phyloP scores from a whole-genome alignment of 2,113 vertebrate species.

The Oreotrochilus melanogaster region DNA sequence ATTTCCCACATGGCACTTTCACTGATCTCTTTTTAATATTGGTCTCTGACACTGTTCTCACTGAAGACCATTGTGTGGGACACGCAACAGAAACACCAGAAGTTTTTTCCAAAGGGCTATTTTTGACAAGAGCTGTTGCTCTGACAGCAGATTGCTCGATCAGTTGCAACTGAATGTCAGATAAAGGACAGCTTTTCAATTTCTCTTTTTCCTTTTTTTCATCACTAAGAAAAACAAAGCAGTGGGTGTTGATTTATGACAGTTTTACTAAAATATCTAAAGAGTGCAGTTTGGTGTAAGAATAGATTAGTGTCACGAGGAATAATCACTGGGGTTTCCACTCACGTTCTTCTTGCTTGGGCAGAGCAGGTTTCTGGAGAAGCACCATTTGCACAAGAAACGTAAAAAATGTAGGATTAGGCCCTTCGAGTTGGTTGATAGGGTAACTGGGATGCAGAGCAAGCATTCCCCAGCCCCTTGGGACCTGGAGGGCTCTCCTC shows the following conservation, averaged over 20 bases:
- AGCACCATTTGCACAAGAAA: not conserved
- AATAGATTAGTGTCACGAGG: conserved; percentile 54
- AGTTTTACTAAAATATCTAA: conserved; percentile 72
- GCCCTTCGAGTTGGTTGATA: not conserved
- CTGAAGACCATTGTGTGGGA: not conserved
- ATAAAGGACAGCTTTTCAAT: conserved; percentile 18
- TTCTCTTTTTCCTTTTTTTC: not conserved
- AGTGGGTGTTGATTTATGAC: conserved; percentile 57
- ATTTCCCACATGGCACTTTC: not conserved
- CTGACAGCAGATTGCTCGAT: conserved; percentile 56
- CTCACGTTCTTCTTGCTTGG: not conserved
- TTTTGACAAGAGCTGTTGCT: conserved; percentile 47
- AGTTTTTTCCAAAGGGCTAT: conserved; percentile 50
- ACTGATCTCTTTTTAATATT: not conserved
- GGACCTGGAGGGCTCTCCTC: not conserved
- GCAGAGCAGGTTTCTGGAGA: not conserved
- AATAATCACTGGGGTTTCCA: conserved; percentile 24
- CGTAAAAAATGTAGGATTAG: not conserved
- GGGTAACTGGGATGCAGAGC: not conserved
- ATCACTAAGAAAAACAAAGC: conserved; percentile 63
- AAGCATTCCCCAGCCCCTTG: not conserved
- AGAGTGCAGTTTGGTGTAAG: conserved; percentile 64
- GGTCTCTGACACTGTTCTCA: not conserved
- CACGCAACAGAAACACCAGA: not conserved
- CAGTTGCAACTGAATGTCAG: conserved; percentile 55